These are phyloP conservation scores for Cacatua alba DNA, from an alignment of 2,113 vertebrate species.

Conservation along the genomic window DNA sequence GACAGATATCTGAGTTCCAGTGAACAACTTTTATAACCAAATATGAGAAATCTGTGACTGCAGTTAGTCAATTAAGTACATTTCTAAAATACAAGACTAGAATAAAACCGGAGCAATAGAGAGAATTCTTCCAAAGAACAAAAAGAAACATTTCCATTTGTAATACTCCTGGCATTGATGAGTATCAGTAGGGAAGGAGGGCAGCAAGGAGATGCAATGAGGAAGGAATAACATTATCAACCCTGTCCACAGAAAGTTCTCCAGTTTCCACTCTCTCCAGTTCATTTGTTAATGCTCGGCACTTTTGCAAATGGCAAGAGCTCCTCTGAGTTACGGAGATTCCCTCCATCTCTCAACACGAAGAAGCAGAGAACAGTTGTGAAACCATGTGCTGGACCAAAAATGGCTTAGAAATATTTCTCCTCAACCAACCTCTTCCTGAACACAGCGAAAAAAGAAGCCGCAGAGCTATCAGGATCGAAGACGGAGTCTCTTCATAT, in stretches of 20 bases:
- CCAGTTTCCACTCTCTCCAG: constrained; percentile 20
- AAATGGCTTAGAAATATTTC: not conserved
- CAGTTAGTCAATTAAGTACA: constrained; percentile 48
- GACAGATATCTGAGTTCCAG: constrained; percentile 67
- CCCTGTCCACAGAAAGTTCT: constrained; percentile 24
- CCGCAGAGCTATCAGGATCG: not conserved
- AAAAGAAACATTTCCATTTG: constrained; percentile 43
- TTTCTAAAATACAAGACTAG: constrained; percentile 71
- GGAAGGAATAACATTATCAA: constrained; percentile 24
- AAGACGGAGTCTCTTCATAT: constrained; percentile 52
- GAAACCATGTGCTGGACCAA: not conserved
- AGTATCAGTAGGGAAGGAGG: not conserved
- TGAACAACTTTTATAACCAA: constrained; percentile 67
- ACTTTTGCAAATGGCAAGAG: not conserved
- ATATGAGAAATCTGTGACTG: constrained; percentile 52
- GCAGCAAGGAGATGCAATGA: constrained; percentile 11
- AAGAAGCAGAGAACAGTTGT: not conserved
- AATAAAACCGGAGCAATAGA: constrained; percentile 64
- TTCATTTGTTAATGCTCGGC: not conserved
- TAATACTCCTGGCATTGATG: constrained; percentile 58
- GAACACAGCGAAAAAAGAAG: constrained; percentile 47
- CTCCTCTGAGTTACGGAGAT: not conserved
- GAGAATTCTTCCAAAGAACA: constrained; percentile 63
- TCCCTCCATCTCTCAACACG: not conserved
- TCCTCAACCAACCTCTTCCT: constrained; percentile 36